These are phyloP conservation scores for Cataglyphis albicans DNA, from an alignment of 2,888 invertebrate species.

Conservation along the genomic window DNA sequence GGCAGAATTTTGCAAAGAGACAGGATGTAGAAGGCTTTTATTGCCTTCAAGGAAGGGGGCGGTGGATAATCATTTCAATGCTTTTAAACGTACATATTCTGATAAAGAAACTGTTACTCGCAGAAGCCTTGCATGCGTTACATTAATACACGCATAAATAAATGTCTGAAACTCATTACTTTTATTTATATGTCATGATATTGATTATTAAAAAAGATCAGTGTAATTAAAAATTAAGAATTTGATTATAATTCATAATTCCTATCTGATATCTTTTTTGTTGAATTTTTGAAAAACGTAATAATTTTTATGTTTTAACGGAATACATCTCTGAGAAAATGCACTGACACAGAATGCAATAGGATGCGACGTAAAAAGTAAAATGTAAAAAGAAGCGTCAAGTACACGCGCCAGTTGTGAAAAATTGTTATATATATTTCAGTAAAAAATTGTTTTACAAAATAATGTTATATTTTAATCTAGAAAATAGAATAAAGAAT, in stretches of 20 bases:
- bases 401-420: too few species aligned
- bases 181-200: not conserved
- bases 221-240: not conserved
- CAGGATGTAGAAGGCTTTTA: constrained; percentile 34
- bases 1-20: constrained; percentile 50
- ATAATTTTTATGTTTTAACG: not conserved
- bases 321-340: constrained; percentile 22
- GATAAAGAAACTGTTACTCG: constrained; percentile 27
- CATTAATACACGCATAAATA: not conserved
- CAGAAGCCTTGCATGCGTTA: not conserved
- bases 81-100: constrained; percentile 29
- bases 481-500: too few species aligned
- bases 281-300: not conserved
- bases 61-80: constrained; percentile 50
- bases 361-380: constrained; percentile 35
- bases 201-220: not conserved
- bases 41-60: constrained; percentile 44
- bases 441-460: not conserved
- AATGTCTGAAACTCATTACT: not conserved
- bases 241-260: not conserved
- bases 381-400: too few species aligned
- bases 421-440: not conserved
- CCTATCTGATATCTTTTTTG: not conserved
- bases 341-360: constrained; percentile 59
- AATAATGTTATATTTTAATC: too few species aligned